Percentiles rank a stretch among this genome's conserved stretches.
phyloP scores from a whole-genome alignment of 2,797 vertebrate genomes.

The Sebastes cheni region DNA sequence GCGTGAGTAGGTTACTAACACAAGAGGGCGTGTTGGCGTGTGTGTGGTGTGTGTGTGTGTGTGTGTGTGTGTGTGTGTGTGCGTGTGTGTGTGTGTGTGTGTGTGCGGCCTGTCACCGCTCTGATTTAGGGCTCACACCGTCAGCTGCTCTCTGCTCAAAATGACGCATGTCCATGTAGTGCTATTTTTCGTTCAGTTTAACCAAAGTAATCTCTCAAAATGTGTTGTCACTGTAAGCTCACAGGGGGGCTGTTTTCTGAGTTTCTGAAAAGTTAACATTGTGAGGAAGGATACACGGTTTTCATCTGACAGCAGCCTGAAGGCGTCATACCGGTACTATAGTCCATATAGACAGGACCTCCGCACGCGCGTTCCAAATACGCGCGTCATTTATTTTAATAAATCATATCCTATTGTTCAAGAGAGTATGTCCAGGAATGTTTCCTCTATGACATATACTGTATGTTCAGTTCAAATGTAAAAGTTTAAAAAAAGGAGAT shows the following conservation, averaged over 20 bases:
- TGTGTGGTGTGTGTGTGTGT: constrained; percentile 36
- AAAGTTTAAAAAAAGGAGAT: not conserved
- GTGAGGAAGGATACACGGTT: not conserved
- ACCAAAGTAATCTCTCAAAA: not conserved
- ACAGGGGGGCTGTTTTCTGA: not conserved
- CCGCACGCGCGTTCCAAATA: not conserved
- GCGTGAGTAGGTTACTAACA: constrained; percentile 51
- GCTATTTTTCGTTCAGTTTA: not conserved
- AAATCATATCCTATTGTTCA: not conserved
- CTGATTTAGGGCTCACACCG: constrained; percentile 5
- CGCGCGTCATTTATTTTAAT: too few relatives aligned
- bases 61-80: constrained; percentile 27
- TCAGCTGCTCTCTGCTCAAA: not conserved
- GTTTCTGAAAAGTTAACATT: not conserved
- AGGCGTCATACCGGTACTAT: not conserved
- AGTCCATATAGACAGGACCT: not conserved
- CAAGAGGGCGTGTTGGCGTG: constrained; percentile 81
- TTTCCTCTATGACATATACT: not conserved
- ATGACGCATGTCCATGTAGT: not conserved
- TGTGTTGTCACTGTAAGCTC: not conserved
- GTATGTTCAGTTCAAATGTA: not conserved
- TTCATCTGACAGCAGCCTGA: not conserved
- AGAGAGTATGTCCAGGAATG: not conserved
- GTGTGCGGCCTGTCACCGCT: constrained; percentile 24
- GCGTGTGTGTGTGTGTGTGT: constrained; percentile 53